Percentiles rank a stretch among this genome's conserved stretches.
Conservation (phyloP, 92 coral and sea anemone species). For the Actinostola sp. region DNA sequence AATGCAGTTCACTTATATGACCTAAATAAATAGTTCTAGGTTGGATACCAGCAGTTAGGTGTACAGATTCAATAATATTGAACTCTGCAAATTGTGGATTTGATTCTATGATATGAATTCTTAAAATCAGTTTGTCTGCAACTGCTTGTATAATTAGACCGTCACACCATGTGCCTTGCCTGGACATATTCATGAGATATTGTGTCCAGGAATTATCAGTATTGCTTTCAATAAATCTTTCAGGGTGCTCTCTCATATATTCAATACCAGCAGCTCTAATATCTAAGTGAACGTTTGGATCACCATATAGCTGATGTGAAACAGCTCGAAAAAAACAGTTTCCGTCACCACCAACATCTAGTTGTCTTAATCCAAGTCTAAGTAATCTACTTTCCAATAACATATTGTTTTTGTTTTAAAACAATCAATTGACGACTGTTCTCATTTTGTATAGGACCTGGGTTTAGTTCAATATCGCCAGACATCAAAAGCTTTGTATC, state of each 20-base stretch:
- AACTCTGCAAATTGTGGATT: constrained; percentile 14
- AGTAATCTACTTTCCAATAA: constrained; percentile 38
- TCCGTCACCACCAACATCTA: constrained; percentile 30
- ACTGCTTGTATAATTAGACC: constrained; percentile 47
- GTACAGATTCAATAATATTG: constrained; percentile 20
- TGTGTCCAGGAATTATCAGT: constrained; percentile 30
- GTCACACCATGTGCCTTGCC: constrained; percentile 37
- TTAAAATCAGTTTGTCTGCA: constrained; percentile 41
- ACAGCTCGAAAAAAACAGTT: constrained; percentile 49
- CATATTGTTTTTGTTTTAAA: constrained; percentile 16
- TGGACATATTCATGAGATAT: constrained; percentile 41
- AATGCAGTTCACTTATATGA: constrained; percentile 38
- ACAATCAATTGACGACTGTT: constrained; percentile 14
- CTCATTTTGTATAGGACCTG: constrained; percentile 41
- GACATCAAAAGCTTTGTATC: constrained; percentile 19
- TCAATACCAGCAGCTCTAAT: constrained; percentile 45
- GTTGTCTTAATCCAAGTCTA: constrained; percentile 47
- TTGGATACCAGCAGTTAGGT: constrained; percentile 10
- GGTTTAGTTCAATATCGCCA: constrained; percentile 54
- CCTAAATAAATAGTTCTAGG: constrained; percentile 22
- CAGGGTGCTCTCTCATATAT: constrained; percentile 37
- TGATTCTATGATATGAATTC: constrained; percentile 37
- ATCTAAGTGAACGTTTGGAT: constrained; percentile 47
- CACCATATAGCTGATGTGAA: constrained; percentile 42
- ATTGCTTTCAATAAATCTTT: constrained; percentile 49